Evolutionary conservation across 2,888 invertebrate genomes (phyloP).

Genomic region (Acanthococcus lagerstroemiae): DNA sequence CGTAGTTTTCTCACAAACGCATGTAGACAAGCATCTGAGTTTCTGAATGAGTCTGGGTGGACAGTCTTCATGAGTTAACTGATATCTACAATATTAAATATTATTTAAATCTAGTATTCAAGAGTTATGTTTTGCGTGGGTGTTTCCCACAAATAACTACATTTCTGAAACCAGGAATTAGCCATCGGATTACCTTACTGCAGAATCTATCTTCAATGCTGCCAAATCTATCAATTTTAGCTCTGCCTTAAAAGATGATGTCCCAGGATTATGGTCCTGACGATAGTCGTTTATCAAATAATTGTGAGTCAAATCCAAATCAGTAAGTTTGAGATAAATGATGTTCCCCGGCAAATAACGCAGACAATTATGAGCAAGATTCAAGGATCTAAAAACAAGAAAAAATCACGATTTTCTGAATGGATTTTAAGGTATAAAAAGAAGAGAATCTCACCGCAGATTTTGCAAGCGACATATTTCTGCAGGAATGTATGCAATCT

Average conservation of each 20-base stretch:
- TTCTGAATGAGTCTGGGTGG: neutral
- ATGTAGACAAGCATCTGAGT: neutral
- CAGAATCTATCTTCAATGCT: neutral
- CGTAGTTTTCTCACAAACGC: neutral
- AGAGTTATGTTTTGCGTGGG: too few species aligned
- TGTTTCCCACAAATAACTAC: too few species aligned
- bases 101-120: neutral
- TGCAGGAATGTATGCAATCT: neutral
- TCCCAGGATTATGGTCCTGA: too few species aligned
- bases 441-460: constrained; percentile 37
- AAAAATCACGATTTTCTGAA: neutral
- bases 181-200: neutral
- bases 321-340: neutral
- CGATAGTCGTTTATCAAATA: too few species aligned
- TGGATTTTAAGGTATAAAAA: neutral
- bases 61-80: neutral
- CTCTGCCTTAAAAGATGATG: too few species aligned
- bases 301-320: neutral
- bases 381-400: neutral
- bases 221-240: neutral
- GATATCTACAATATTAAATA: neutral
- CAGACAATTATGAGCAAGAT: neutral
- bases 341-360: neutral
- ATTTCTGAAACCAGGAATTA: too few species aligned
- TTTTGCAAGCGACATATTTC: neutral